Conservation (phyloP, 2,888 invertebrate genomes). For the Anagyrus pseudococci region DNA sequence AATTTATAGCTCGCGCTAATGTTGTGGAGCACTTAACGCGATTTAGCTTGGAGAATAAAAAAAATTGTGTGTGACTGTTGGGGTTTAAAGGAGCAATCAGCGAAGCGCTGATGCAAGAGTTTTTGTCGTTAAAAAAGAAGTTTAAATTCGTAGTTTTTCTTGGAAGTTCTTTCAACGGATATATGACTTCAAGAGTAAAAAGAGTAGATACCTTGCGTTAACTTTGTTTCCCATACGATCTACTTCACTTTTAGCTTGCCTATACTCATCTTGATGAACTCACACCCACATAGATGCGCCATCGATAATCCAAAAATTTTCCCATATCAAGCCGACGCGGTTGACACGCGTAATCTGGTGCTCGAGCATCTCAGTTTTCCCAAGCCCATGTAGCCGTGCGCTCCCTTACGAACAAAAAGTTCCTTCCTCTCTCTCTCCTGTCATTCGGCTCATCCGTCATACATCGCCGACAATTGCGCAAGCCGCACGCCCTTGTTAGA, state of each 20-base stretch:
- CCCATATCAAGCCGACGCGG: neutral
- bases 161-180: conserved; percentile 5
- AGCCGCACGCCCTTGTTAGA: neutral
- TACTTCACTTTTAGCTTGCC: too few relatives aligned
- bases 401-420: neutral
- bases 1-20: conserved; percentile 36
- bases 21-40: conserved; percentile 47
- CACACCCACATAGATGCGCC: too few relatives aligned
- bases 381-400: neutral
- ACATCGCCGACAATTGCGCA: neutral
- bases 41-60: conserved; percentile 43
- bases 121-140: conserved; percentile 30
- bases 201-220: too few relatives aligned
- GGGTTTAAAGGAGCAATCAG: conserved; percentile 15
- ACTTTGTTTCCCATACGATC: too few relatives aligned
- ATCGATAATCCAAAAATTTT: conserved; percentile 2
- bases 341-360: neutral
- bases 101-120: conserved; percentile 22
- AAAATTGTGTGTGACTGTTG: neutral
- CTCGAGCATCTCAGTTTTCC: neutral
- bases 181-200: neutral
- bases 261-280: too few relatives aligned
- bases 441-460: neutral
- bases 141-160: conserved; percentile 9
- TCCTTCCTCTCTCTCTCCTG: neutral